These are phyloP conservation scores for Lepisosteus oculatus DNA, from an alignment of 2,113 vertebrate genomes.

Conservation along the genomic window DNA sequence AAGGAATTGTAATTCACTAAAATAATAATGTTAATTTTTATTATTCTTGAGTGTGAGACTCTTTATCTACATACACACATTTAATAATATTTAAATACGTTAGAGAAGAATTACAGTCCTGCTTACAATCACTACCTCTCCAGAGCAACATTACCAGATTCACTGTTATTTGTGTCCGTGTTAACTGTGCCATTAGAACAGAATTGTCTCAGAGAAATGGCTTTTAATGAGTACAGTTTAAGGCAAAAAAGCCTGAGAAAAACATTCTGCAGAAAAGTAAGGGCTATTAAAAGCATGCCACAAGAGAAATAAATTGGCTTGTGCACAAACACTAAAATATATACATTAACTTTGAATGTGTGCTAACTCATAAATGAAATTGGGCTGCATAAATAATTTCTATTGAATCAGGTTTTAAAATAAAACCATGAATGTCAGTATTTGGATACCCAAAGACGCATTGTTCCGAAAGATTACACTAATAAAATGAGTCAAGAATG, in stretches of 20 bases:
- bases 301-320: neutral
- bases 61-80: too few species aligned
- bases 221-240: neutral
- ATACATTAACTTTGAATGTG: neutral
- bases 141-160: neutral
- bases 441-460: too few species aligned
- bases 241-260: slow-evolving; percentile 4
- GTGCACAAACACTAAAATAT: neutral
- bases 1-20: too few species aligned
- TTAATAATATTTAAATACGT: neutral
- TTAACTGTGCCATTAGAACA: neutral
- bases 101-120: neutral
- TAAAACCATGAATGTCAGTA: neutral
- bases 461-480: too few species aligned
- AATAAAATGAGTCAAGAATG: too few species aligned
- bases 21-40: too few species aligned
- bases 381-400: neutral
- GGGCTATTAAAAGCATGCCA: neutral
- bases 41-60: too few species aligned
- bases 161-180: neutral
- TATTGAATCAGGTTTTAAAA: neutral
- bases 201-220: slow-evolving; percentile 18
- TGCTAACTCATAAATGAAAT: neutral
- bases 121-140: neutral
- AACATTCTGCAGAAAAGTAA: neutral